Percentiles rank a stretch among this genome's conserved stretches.
phyloP scores from a whole-genome alignment of 2,113 vertebrate genomes.

The Zingel zingel region DNA sequence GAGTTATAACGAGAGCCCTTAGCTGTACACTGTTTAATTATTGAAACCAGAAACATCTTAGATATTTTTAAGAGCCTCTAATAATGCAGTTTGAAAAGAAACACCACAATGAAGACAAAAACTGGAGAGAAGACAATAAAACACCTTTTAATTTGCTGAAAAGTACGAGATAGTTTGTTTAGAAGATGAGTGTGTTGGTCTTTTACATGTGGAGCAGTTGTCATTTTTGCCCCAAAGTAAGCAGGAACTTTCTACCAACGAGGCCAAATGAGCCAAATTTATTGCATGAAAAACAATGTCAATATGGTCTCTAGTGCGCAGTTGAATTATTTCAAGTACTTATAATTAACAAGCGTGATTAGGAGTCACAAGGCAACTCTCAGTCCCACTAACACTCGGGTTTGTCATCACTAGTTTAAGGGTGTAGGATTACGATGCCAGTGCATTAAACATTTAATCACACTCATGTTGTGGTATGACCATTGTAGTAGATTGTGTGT shows the following conservation, averaged over 20 bases:
- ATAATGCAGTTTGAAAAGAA: slow-evolving; percentile 73
- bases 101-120: slow-evolving; percentile 60
- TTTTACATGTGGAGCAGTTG: slow-evolving; percentile 31
- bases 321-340: slow-evolving; percentile 31
- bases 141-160: slow-evolving; percentile 68
- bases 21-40: slow-evolving; percentile 82
- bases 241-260: slow-evolving; percentile 30
- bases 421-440: slow-evolving; percentile 2
- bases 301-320: slow-evolving; percentile 3
- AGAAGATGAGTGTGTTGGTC: slow-evolving; percentile 43
- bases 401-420: slow-evolving; percentile 10
- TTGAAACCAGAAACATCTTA: slow-evolving; percentile 82
- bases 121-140: slow-evolving; percentile 53
- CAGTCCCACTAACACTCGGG: background rate
- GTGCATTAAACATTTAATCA: slow-evolving; percentile 22
- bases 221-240: slow-evolving; percentile 39
- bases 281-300: slow-evolving; percentile 6
- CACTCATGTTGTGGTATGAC: background rate
- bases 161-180: slow-evolving; percentile 53
- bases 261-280: slow-evolving; percentile 21
- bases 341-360: slow-evolving; percentile 24
- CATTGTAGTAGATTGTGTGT: background rate
- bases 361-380: slow-evolving; percentile 28
- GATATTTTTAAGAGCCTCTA: slow-evolving; percentile 79
- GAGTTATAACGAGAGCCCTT: slow-evolving; percentile 78